Evolutionary conservation across 2,113 vertebrate genomes (phyloP).

Genomic region (Sander lucioperca): DNA sequence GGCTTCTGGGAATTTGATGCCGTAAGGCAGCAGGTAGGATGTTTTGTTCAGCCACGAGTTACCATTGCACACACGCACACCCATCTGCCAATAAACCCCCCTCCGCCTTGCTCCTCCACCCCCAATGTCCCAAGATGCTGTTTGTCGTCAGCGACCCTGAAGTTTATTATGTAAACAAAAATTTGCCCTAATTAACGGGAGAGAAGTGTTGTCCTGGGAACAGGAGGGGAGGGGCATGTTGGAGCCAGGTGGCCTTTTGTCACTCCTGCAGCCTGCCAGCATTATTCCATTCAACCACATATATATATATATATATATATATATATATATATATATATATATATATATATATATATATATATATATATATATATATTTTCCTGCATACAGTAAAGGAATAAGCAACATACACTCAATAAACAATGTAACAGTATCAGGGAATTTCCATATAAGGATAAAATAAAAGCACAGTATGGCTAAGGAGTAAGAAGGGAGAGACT

Average conservation of each 20-base stretch:
- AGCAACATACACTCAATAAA: neutral
- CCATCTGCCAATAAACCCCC: slow-evolving; percentile 47
- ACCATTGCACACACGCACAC: slow-evolving; percentile 45
- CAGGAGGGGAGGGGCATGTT: slow-evolving; percentile 27
- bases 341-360: too few relatives aligned
- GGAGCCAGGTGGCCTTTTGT: slow-evolving; percentile 70
- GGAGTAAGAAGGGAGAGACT: neutral
- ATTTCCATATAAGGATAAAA: neutral
- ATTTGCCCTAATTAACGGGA: slow-evolving; percentile 71
- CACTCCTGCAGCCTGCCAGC: slow-evolving; percentile 25
- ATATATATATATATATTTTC: too few relatives aligned
- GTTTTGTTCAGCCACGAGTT: slow-evolving; percentile 75
- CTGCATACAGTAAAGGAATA: neutral
- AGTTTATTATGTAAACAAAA: slow-evolving; percentile 78
- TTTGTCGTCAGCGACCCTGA: slow-evolving; percentile 72
- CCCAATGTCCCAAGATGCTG: slow-evolving; percentile 62
- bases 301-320: neutral
- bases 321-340: too few relatives aligned
- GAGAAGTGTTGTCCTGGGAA: slow-evolving; percentile 70
- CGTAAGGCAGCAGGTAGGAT: slow-evolving; percentile 65
- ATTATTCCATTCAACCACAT: slow-evolving; percentile 18
- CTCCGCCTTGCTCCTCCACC: neutral
- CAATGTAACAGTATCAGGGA: neutral
- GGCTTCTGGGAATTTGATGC: slow-evolving; percentile 65
- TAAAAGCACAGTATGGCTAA: neutral